Evolutionary conservation across 2,797 vertebrate genomes (phyloP).

Genomic region (Notolabrus celidotus): DNA sequence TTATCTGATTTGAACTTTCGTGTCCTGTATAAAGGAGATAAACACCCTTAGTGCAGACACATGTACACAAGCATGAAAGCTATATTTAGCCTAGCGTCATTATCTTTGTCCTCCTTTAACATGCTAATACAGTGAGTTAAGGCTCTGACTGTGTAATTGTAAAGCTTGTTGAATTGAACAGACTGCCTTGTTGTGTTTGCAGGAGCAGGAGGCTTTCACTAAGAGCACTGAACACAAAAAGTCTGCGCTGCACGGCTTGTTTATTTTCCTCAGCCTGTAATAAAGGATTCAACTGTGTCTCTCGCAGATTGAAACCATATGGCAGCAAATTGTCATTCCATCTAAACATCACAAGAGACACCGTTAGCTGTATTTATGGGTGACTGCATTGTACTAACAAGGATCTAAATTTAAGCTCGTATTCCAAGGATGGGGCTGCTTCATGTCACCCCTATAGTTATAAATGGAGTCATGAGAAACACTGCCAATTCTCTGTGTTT

Average conservation of each 20-base stretch:
- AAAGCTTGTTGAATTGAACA: conserved; percentile 62
- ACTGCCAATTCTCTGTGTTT: neutral
- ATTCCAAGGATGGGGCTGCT: neutral
- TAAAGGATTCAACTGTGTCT: conserved; percentile 17
- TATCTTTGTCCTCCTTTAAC: conserved; percentile 75
- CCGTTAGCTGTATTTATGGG: neutral
- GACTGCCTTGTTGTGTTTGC: conserved; percentile 46
- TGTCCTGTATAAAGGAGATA: too few relatives aligned
- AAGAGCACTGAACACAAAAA: conserved; percentile 26
- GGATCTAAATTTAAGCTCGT: neutral
- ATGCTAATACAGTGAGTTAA: conserved; percentile 65
- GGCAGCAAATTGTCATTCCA: conserved; percentile 4
- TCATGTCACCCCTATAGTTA: neutral
- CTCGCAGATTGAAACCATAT: conserved; percentile 10
- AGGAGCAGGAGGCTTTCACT: conserved; percentile 16
- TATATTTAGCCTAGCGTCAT: conserved; percentile 74
- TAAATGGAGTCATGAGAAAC: neutral
- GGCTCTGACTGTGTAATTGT: conserved; percentile 74
- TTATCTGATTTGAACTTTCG: too few relatives aligned
- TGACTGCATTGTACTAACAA: neutral
- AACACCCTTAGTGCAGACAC: too few relatives aligned
- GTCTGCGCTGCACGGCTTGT: neutral
- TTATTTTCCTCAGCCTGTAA: conserved; percentile 20
- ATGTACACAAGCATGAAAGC: neutral
- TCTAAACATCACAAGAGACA: conserved; percentile 2